phyloP scores from a whole-genome alignment of 2,888 invertebrate genomes.

The Lacanobia wlatinum region DNA sequence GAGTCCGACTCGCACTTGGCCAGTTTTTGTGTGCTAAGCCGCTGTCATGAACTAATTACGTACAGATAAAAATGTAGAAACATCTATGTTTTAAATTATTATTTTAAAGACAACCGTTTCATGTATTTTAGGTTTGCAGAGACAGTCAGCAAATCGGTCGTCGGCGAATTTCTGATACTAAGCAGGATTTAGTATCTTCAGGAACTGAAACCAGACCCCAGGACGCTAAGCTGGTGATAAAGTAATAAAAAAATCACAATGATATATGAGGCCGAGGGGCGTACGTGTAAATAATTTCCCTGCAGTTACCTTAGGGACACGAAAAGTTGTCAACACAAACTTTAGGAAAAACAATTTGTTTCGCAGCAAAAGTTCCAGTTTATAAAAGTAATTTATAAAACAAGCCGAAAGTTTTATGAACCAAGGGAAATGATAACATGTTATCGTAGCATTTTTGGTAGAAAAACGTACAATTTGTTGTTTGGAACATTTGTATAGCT shows the following conservation, averaged over 20 bases:
- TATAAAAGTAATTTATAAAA: slow-evolving; percentile 20
- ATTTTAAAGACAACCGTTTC: no score
- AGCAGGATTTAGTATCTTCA: neutral
- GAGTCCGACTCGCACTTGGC: no score
- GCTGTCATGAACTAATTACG: no score
- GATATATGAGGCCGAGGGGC: neutral
- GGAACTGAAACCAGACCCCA: neutral
- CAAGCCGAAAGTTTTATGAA: slow-evolving; percentile 23
- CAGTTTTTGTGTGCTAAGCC: no score
- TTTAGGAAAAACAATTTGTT: slow-evolving; percentile 28
- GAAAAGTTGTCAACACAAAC: slow-evolving; percentile 28
- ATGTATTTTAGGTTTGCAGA: no score
- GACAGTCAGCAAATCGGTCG: no score
- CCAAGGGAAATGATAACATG: slow-evolving; percentile 9
- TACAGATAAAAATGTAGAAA: no score
- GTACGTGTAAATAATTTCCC: slow-evolving; percentile 11
- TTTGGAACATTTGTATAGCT: slow-evolving; percentile 48
- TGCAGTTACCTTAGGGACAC: slow-evolving; percentile 25
- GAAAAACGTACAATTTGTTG: slow-evolving; percentile 26
- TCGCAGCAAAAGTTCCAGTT: slow-evolving; percentile 9
- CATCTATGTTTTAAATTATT: no score
- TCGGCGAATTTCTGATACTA: neutral
- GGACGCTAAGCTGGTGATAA: neutral
- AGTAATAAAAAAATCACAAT: neutral
- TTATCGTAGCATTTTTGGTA: slow-evolving; percentile 20